Evolutionary conservation across 2,888 invertebrate species (phyloP).

Genomic region (Cataglyphis livida): DNA sequence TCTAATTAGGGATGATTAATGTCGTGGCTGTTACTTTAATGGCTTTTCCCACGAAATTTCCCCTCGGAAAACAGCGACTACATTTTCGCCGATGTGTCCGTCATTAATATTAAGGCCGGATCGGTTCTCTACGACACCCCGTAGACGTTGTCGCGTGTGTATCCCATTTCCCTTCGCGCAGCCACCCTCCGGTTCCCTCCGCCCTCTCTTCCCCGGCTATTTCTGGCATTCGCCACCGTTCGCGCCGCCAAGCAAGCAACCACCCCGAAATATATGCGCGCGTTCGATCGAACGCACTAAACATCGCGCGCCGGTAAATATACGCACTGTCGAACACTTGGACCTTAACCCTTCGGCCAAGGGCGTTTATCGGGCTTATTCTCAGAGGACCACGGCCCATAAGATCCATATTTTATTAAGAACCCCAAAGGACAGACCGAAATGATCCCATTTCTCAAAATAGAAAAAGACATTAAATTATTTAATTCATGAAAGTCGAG

Average conservation of each 20-base stretch:
- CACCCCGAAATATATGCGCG: conserved; percentile 47
- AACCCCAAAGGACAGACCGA: background rate
- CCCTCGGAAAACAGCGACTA: conserved; percentile 35
- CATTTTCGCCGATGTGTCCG: conserved; percentile 38
- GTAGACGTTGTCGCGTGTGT: conserved; percentile 52
- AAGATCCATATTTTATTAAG: conserved; percentile 11
- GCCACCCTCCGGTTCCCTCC: conserved; percentile 35
- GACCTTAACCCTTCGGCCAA: conserved; percentile 5
- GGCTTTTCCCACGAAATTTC: conserved; percentile 29
- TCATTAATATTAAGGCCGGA: conserved; percentile 50
- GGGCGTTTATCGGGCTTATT: conserved; percentile 5
- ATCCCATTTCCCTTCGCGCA: conserved; percentile 54
- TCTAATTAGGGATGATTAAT: conserved; percentile 48
- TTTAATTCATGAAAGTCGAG: background rate
- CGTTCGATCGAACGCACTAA: conserved; percentile 53
- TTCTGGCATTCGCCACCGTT: conserved; percentile 52
- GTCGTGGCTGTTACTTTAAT: conserved; percentile 33
- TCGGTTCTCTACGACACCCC: conserved; percentile 45
- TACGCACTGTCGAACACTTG: conserved; percentile 27
- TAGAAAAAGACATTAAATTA: background rate
- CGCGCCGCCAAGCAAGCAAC: conserved; percentile 43
- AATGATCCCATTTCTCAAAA: conserved; percentile 5
- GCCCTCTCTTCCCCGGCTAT: conserved; percentile 40
- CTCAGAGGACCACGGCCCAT: background rate
- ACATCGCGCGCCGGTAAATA: conserved; percentile 40